These are phyloP conservation scores for Elysia chlorotica DNA, from an alignment of 1,140 invertebrate genomes.

Conservation along the genomic window DNA sequence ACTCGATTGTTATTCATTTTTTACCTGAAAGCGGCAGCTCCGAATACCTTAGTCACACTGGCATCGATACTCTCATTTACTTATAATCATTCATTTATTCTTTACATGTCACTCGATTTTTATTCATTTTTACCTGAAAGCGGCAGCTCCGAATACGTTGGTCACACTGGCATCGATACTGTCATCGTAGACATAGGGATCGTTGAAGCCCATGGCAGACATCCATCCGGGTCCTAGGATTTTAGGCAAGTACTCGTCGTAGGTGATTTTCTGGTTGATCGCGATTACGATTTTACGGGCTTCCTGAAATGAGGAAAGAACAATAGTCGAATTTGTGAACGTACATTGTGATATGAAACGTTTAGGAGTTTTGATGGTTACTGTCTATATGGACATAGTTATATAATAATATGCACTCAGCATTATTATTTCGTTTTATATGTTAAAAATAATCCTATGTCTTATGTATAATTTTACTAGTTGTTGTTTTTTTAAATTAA, in stretches of 20 bases:
- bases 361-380: not conserved
- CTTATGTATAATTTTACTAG: too few relatives aligned
- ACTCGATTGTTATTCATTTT: not conserved
- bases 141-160: conserved; percentile 94
- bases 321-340: conserved; percentile 62
- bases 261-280: conserved; percentile 94
- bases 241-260: conserved; percentile 52
- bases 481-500: too few relatives aligned
- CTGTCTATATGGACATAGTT: too few relatives aligned
- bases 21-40: conserved; percentile 90
- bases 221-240: conserved; percentile 17
- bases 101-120: too few relatives aligned
- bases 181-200: conserved; percentile 70
- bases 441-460: too few relatives aligned
- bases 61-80: too few relatives aligned
- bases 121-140: conserved; percentile 75
- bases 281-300: conserved; percentile 89
- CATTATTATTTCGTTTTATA: too few relatives aligned
- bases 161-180: conserved; percentile 81
- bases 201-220: conserved; percentile 7
- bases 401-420: too few relatives aligned
- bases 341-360: not conserved
- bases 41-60: too few relatives aligned
- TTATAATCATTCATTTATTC: too few relatives aligned
- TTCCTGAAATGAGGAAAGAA: conserved; percentile 72